These are phyloP conservation scores for Aphaenogaster rudis DNA, from an alignment of 1,140 invertebrate genomes.

Conservation along the genomic window DNA sequence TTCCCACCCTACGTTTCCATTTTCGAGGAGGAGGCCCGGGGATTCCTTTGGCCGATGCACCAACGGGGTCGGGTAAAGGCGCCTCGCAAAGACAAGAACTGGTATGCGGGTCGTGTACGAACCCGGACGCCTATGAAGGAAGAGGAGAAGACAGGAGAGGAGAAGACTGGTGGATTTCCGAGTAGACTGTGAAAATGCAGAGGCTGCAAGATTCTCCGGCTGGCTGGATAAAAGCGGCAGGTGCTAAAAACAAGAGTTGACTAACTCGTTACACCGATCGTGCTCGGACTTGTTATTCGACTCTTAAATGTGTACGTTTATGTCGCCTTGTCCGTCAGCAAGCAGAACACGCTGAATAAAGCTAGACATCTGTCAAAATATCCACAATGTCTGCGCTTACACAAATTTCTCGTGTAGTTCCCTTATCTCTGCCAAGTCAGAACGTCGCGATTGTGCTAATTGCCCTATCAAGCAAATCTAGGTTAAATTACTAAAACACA, in stretches of 20 bases:
- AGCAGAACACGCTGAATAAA: background rate
- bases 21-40: constrained; percentile 64
- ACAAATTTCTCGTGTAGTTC: constrained; percentile 13
- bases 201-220: constrained; percentile 52
- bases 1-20: constrained; percentile 65
- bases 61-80: constrained; percentile 53
- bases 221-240: constrained; percentile 23
- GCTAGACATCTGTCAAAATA: constrained; percentile 18
- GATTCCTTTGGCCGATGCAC: constrained; percentile 69
- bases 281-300: constrained; percentile 60
- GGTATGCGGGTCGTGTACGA: constrained; percentile 75
- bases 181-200: constrained; percentile 57
- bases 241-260: constrained; percentile 67
- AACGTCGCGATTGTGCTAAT: constrained; percentile 37
- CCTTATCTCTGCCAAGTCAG: constrained; percentile 8
- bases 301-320: constrained; percentile 34
- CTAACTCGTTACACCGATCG: constrained; percentile 67
- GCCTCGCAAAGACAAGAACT: constrained; percentile 61
- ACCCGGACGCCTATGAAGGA: constrained; percentile 39
- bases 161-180: background rate
- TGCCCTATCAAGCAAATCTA: constrained; percentile 24
- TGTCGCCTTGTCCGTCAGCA: background rate
- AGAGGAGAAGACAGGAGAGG: background rate
- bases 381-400: background rate
- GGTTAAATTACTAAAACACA: constrained; percentile 32